Base-by-base conservation (phyloP, 2,113 vertebrate genomes). In the Hymenochirus boettgeri region DNA sequence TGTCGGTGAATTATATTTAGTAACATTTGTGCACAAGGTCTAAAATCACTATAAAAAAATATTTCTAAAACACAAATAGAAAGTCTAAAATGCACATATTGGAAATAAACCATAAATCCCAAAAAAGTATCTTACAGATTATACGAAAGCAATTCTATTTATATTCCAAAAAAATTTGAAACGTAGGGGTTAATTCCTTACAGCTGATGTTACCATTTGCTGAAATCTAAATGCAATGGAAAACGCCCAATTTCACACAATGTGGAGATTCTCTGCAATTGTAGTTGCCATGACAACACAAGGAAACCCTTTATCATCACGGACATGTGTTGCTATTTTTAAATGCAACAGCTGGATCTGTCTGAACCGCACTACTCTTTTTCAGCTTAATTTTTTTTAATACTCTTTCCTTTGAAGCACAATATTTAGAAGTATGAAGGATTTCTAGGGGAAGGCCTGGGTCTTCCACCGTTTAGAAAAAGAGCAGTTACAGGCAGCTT, bases 311-410 rank as follows among this genome's bases (percentile, higher is more conserved):
- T 84, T 82, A 77, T 74, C 80, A 76, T 69, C 75, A 75, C 74
- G 80, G 78, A 83, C 77, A 82, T 85, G 78, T 81, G 77, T 65
- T 82, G 78, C 78, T 89, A 90, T 87, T 88, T 89, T 86, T 85
- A 86, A 77, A 80, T 61, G 23, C 51, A 87, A 86, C 88, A 89
- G 80, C 85, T 90, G 84, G 80, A 85, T 84, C 80, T 75, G 73
- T 70, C 74, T 81, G 83, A 82, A 79, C 79, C 81, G 78, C 71
- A 74, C 71, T 78, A 53, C 56, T 67, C 65, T 57, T 67, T 57
- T 47, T 60, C 47, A n/a, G n/a, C 25, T 27, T 45, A 58, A 46
- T 48, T 59, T 47, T 58, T 59, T 52, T 19, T 67, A 59, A 67
- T 60, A 60, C 23, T 59, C 65, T 67, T 53, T n/a, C 57, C 65